A percentile compares a stretch with the other conserved stretches of the same genome.
These are phyloP conservation scores for Aspidapion aeneum DNA, from an alignment of 2,888 invertebrate species.

Conservation along the genomic window DNA sequence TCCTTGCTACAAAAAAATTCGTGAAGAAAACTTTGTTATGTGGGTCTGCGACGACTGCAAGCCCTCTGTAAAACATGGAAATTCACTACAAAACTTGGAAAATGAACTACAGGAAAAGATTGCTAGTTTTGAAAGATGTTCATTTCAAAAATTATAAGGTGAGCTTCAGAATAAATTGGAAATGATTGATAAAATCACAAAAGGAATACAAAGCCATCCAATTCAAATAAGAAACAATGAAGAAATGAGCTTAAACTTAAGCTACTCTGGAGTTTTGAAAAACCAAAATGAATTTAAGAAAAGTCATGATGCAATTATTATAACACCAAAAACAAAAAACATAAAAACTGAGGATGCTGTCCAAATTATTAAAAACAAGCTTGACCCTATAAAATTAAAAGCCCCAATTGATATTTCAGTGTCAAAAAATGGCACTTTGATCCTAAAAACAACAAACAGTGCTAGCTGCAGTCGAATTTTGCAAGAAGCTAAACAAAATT, in stretches of 20 bases:
- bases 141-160: too few species aligned
- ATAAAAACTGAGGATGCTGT: not conserved
- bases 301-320: not conserved
- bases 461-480: not conserved
- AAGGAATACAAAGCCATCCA: too few species aligned
- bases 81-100: not conserved
- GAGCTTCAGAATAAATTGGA: not conserved
- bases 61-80: not conserved
- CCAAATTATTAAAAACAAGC: not conserved
- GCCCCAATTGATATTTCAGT: not conserved
- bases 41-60: not conserved
- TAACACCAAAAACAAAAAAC: not conserved
- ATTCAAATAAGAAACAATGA: too few species aligned
- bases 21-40: not conserved
- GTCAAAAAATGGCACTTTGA: not conserved
- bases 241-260: too few species aligned
- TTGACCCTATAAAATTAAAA: not conserved
- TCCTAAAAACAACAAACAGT: not conserved
- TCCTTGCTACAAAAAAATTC: not conserved
- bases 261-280: not conserved
- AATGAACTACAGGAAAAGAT: not conserved
- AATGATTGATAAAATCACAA: not conserved
- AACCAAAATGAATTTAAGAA: too few species aligned
- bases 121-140: too few species aligned
- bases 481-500: not conserved